phyloP scores from a whole-genome alignment of 2,113 vertebrate species.

The Anhinga rufa region DNA sequence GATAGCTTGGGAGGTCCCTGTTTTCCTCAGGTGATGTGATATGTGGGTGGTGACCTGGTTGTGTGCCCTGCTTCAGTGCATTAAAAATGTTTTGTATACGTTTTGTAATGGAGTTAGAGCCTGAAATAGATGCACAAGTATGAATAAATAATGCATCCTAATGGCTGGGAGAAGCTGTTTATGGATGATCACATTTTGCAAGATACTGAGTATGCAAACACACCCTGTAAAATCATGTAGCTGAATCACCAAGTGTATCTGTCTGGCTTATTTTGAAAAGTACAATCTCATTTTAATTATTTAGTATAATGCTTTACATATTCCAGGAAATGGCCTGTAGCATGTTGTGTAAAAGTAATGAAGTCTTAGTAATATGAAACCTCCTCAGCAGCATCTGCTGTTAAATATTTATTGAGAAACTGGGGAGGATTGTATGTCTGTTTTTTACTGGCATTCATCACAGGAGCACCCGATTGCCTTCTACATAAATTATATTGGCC shows the following conservation, averaged over 20 bases:
- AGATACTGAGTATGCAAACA: conserved; percentile 26
- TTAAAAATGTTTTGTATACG: neutral
- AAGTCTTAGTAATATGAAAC: conserved; percentile 9
- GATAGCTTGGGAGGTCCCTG: neutral
- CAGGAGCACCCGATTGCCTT: neutral
- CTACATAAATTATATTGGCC: neutral
- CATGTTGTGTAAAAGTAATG: conserved; percentile 9
- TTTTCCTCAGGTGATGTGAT: neutral
- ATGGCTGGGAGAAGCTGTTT: conserved; percentile 8
- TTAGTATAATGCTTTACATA: conserved; percentile 15
- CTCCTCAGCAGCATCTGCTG: neutral
- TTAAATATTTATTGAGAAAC: conserved; percentile 30
- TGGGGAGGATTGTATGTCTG: neutral
- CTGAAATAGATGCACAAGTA: neutral
- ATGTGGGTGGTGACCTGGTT: neutral
- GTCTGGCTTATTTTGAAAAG: conserved; percentile 29
- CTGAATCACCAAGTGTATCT: conserved; percentile 31
- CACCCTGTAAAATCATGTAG: neutral
- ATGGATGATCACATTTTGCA: conserved; percentile 31
- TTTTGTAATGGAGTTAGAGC: conserved; percentile 12
- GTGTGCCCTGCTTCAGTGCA: neutral
- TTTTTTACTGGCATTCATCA: neutral
- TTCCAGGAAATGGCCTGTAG: conserved; percentile 26
- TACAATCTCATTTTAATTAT: conserved; percentile 43
- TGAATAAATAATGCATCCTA: conserved; percentile 44